Percentiles rank a stretch among this genome's conserved stretches.
phyloP scores from a whole-genome alignment of 2,113 vertebrate species.

The Amblyopsis rosae region DNA sequence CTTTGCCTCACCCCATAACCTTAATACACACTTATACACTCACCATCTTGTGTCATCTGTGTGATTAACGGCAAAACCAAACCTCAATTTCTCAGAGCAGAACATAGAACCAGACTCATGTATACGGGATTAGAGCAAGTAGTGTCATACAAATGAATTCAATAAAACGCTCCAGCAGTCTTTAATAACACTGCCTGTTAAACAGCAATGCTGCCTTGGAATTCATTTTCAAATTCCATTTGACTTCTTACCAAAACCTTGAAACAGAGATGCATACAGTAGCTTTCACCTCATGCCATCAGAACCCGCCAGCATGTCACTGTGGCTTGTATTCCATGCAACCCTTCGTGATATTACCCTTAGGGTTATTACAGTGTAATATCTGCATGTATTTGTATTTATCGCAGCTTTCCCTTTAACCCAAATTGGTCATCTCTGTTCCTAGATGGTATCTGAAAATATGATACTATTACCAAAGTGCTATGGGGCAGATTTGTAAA shows the following conservation, averaged over 20 bases:
- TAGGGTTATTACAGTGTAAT: background rate
- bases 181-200: background rate
- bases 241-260: constrained; percentile 27
- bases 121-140: constrained; percentile 1
- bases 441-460: constrained; percentile 29
- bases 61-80: constrained; percentile 39
- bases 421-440: constrained; percentile 4
- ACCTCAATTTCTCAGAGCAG: constrained; percentile 13
- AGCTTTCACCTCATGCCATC: constrained; percentile 62
- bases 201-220: constrained; percentile 2
- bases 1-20: constrained; percentile 29
- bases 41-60: constrained; percentile 61
- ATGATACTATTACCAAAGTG: constrained; percentile 7
- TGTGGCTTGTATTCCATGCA: constrained; percentile 32
- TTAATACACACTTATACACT: constrained; percentile 6
- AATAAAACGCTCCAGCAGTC: background rate
- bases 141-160: background rate
- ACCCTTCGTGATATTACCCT: constrained; percentile 8
- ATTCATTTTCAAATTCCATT: constrained; percentile 10
- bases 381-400: too few species aligned
- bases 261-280: constrained; percentile 78
- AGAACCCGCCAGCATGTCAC: constrained; percentile 44
- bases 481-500: background rate
- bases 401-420: too few species aligned
- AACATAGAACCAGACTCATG: background rate